Base-by-base conservation (phyloP, 2,888 invertebrate species). In the Nycteola revayana region DNA sequence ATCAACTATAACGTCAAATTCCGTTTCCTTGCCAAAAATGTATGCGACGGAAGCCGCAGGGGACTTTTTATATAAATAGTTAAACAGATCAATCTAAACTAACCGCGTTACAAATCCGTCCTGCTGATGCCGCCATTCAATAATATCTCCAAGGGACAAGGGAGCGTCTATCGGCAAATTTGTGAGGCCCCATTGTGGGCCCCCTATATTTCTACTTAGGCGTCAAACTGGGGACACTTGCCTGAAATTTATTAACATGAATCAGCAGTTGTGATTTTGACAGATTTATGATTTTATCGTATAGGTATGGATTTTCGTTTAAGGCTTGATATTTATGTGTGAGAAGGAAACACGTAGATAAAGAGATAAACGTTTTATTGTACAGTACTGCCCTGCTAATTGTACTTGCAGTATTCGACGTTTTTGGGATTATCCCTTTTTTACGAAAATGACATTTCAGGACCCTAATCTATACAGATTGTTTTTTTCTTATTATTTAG, bases 241-340 rank as follows among this genome's bases (percentile, higher is more conserved):
- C 41, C 37, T 23, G 10, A 49, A 53, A 59, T 59, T 59, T 59
- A 59, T 59, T 58, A 56, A 45, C 40, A 47, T 59, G 59, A 59
- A 26, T 58, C 56, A 53, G 58, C 59, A 25, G 4, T 49, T 48
- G 31, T 49, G 45, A 42, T 42, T 55, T 44, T 51, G 43, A 59
- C 53, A 58, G 58, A 55, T 50, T 59, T 53, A 48, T 58, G 36
- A 48, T 47, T 32, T 41, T 42, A 43, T 43, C 33, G 44, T 22
- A n/a, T n/a, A n/a, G 9, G 7, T 53, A 51, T 46, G 10, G 55
- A 45, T 50, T 53, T 56, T 53, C 47, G 45, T 56, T 53, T 56
- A 48, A 21, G 33, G 14, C 14, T 2, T 14, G 14, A 14, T 14
- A 5, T 14, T 2, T 14, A 14, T 5, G 14, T 14, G n/a, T n/a